Conservation (phyloP, 2,797 vertebrate genomes). For the Cuniculus paca region DNA sequence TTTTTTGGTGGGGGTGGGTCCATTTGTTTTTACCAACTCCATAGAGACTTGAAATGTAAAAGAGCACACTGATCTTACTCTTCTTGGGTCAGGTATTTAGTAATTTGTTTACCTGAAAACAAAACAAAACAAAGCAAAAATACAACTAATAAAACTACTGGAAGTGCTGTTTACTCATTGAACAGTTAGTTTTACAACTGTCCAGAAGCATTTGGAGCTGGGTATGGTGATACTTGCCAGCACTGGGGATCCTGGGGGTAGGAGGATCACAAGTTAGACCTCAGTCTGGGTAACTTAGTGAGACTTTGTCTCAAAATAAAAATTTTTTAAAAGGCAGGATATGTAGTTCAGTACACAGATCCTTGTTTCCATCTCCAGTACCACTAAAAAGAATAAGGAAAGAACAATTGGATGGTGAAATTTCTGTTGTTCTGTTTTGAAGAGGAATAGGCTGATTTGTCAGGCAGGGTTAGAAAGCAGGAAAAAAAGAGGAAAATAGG, state of each 20-base stretch:
- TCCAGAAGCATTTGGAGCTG: neutral
- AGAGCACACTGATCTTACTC: neutral
- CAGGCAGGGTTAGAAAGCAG: neutral
- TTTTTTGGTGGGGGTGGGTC: neutral
- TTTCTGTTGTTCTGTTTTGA: neutral
- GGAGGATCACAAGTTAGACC: neutral
- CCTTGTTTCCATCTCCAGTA: neutral
- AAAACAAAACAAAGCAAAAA: conserved; percentile 50
- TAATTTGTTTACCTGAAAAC: conserved; percentile 38
- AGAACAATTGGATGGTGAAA: neutral
- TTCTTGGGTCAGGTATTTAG: neutral
- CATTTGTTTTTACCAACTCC: conserved; percentile 27
- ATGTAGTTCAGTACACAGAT: neutral
- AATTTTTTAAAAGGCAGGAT: neutral
- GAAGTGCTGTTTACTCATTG: neutral
- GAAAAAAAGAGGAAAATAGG: neutral
- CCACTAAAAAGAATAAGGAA: neutral
- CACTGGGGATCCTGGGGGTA: neutral
- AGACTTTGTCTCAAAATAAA: neutral
- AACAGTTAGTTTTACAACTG: neutral
- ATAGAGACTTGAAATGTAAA: neutral
- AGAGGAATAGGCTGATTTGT: neutral
- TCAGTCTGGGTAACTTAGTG: neutral
- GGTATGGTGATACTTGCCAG: neutral
- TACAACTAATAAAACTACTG: neutral